Base-by-base conservation (phyloP, 2,888 invertebrate genomes). In the Agrenia bidenticulata region DNA sequence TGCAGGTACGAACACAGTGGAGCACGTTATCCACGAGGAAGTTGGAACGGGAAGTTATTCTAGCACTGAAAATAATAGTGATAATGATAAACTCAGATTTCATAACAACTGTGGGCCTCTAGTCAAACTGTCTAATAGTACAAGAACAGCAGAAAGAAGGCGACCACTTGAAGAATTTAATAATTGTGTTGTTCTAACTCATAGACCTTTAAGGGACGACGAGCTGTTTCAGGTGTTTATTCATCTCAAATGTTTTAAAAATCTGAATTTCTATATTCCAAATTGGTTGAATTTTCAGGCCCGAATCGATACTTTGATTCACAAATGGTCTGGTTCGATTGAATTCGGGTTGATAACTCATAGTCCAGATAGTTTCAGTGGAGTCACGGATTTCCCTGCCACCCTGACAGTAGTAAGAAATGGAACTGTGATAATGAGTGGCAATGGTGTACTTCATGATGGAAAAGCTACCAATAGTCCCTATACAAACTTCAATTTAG, bases 371-470 rank as follows among this genome's bases (percentile, higher is more conserved):
- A 87, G 87, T 0, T 83, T 96, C 64, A 66, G 60, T 23, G 63
- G 63, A 27, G 64, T 64, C 2, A 56, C 63, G n/a, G 89, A 94
- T 67, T 95, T 95, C 80, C 97, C 96, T 1, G 93, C 95, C 0
- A 97, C 96, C 1, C 95, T 97, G 94, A 96, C 96, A 0, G 96
- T 96, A 79, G 91, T 96, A 90, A 87, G 94, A 64, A 87, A 89
- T 24, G 86, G 94, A 9, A 93, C 92, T 1, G 90, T 92, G 37
- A 93, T 93, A 90, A 95, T 97, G 95, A 95, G 95, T 19, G 70
- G 70, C 0, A 93, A 93, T 82, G 96, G 95, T 63, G 94, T 97
- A 76, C 83, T 96, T n/a, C 89, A 94, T 1, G 96, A 96, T 80
- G 96, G 96, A 0, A 94, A 95, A 80, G 95, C 95, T 4, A 94